Conservation (phyloP, 2,888 invertebrate species). For the Biston stratarius region DNA sequence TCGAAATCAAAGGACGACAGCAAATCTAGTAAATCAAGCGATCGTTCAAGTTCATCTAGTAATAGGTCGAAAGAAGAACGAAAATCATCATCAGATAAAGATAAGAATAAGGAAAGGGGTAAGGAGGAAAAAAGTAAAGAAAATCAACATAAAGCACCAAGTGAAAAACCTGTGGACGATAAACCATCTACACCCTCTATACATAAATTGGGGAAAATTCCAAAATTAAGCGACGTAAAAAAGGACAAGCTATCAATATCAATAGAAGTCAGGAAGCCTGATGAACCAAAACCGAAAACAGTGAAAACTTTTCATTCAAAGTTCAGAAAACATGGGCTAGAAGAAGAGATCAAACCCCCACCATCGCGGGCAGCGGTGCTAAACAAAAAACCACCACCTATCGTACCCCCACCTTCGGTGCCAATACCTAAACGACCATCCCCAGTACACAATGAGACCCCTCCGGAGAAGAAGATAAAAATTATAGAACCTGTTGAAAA, state of each 20-base stretch:
- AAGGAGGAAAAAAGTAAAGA: slow-evolving; percentile 61
- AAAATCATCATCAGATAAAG: slow-evolving; percentile 62
- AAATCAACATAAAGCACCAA: slow-evolving; percentile 69
- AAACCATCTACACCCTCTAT: slow-evolving; percentile 89
- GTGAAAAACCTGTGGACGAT: slow-evolving; percentile 88
- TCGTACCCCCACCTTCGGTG: slow-evolving; percentile 76
- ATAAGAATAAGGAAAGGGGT: slow-evolving; percentile 62
- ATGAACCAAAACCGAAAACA: slow-evolving; percentile 93
- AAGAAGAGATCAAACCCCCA: slow-evolving; percentile 95
- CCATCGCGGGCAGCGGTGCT: slow-evolving; percentile 90
- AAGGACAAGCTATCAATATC: slow-evolving; percentile 92
- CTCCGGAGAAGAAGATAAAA: slow-evolving; percentile 93
- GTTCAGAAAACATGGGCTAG: slow-evolving; percentile 96
- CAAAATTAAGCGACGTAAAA: slow-evolving; percentile 88
- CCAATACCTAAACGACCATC: slow-evolving; percentile 81
- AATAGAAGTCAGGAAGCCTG: slow-evolving; percentile 91
- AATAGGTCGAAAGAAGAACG: slow-evolving; percentile 70
- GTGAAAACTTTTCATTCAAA: slow-evolving; percentile 97
- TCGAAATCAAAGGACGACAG: slow-evolving; percentile 77
- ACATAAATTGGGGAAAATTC: slow-evolving; percentile 92
- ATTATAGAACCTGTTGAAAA: slow-evolving; percentile 88
- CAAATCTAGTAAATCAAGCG: slow-evolving; percentile 60
- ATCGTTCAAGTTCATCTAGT: slow-evolving; percentile 67
- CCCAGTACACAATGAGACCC: slow-evolving; percentile 80
- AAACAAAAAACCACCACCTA: slow-evolving; percentile 81